phyloP scores from a whole-genome alignment of 2,113 vertebrate genomes.

The Vicugna pacos region DNA sequence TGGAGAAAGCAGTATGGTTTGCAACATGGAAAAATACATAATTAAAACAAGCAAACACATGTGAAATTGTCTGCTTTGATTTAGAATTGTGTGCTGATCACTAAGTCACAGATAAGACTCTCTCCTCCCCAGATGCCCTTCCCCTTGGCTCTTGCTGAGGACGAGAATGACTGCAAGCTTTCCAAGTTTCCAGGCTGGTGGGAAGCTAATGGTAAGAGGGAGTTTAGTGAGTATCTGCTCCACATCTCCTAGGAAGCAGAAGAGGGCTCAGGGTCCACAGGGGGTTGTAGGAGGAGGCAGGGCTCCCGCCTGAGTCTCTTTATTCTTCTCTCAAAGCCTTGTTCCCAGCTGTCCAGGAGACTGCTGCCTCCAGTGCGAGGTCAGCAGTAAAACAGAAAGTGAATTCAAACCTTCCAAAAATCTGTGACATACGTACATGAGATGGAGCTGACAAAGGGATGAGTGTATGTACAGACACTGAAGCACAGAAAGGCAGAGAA shows the following conservation, averaged over 20 bases:
- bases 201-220: not conserved
- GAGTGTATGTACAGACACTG: accelerated
- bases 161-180: not conserved
- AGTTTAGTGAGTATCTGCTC: not conserved
- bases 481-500: not conserved
- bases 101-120: not conserved
- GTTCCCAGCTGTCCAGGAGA: accelerated
- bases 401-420: not conserved
- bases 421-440: accelerated
- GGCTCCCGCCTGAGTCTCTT: not conserved
- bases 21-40: not conserved
- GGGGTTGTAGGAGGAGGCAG: not conserved
- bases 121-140: not conserved
- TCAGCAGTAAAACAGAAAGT: not conserved
- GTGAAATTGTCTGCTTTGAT: not conserved
- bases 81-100: not conserved
- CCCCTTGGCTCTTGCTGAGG: too few species aligned
- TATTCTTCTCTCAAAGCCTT: too few species aligned
- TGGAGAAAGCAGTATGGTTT: not conserved
- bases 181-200: not conserved
- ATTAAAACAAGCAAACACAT: not conserved
- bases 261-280: not conserved
- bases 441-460: not conserved
- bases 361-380: accelerated
- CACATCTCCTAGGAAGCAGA: not conserved